These are phyloP conservation scores for Myanophis thanlyinensis DNA, from an alignment of 2,113 vertebrate genomes.

Conservation along the genomic window DNA sequence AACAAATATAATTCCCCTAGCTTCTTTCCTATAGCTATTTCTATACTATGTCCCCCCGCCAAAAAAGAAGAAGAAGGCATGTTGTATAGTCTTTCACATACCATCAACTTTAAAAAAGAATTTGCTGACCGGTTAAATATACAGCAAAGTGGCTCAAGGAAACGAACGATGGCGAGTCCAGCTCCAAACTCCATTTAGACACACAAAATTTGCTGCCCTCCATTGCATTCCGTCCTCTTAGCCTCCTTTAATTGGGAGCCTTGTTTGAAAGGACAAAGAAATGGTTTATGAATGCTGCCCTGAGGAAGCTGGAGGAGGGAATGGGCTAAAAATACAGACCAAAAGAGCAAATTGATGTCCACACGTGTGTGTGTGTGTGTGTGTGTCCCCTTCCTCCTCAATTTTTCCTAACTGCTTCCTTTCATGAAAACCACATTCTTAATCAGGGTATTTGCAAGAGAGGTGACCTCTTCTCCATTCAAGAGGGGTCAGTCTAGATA, in stretches of 20 bases:
- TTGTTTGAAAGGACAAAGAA: neutral
- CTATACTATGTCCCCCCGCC: neutral
- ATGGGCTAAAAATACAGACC: neutral
- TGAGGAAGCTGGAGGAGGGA: neutral
- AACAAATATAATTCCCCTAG: neutral
- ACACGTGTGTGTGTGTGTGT: no score
- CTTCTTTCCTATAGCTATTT: neutral
- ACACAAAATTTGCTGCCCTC: neutral
- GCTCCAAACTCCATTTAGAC: neutral
- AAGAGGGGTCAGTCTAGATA: neutral
- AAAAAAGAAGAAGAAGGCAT: neutral
- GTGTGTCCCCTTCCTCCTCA: no score
- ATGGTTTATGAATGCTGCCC: neutral
- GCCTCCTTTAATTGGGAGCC: neutral
- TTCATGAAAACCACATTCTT: neutral
- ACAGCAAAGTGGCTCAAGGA: neutral
- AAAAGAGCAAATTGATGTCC: neutral
- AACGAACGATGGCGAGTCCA: neutral
- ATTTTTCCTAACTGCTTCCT: neutral
- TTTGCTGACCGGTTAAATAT: neutral
- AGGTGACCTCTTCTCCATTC: neutral
- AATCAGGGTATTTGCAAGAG: neutral
- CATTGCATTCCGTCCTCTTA: neutral
- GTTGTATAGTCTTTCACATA: neutral
- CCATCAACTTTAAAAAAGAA: neutral